phyloP scores from a whole-genome alignment of 2,113 vertebrate genomes.

The Ceyx cyanopectus region DNA sequence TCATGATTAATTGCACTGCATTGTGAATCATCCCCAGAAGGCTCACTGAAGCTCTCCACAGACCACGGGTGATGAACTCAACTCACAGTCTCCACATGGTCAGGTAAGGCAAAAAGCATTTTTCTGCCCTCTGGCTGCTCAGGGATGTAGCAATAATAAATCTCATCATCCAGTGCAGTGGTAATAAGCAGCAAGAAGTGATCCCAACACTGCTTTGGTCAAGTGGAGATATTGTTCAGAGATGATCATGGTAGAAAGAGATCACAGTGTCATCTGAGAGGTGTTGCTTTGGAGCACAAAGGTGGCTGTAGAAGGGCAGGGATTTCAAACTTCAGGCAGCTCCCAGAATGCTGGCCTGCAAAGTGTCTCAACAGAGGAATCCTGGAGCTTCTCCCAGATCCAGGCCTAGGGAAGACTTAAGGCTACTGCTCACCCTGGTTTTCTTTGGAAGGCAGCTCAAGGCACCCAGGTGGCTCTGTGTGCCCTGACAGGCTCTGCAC shows the following conservation, averaged over 20 bases:
- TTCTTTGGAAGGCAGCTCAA: background rate
- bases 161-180: background rate
- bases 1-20: accelerated
- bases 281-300: background rate
- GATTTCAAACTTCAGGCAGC: background rate
- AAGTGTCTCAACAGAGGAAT: background rate
- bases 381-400: background rate
- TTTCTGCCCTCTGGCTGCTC: background rate
- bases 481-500: accelerated
- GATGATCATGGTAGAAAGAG: background rate
- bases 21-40: background rate
- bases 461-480: accelerated
- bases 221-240: background rate
- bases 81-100: background rate
- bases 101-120: background rate
- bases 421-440: background rate
- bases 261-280: background rate
- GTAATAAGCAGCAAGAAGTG: background rate
- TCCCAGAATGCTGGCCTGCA: background rate
- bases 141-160: background rate
- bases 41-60: background rate
- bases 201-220: background rate
- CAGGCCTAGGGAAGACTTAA: background rate
- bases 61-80: background rate
- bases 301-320: background rate